A percentile compares a stretch with the other conserved stretches of the same genome.
phyloP scores from a whole-genome alignment of 2,113 vertebrate genomes.

The Cichladusa arquata region DNA sequence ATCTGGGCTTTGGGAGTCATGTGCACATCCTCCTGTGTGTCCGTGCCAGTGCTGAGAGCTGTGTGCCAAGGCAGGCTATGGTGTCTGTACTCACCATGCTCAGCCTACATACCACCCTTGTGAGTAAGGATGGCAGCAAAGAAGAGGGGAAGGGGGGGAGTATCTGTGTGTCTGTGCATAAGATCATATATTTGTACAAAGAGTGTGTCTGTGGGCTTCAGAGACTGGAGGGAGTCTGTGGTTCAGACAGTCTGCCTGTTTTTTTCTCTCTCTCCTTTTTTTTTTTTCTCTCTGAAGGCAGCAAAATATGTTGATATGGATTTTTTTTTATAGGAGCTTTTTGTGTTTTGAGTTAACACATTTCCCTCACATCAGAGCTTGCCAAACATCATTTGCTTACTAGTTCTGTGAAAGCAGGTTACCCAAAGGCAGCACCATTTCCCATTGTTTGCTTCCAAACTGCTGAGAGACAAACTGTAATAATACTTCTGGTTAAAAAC shows the following conservation, averaged over 20 bases:
- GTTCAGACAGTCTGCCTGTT: conserved; percentile 65
- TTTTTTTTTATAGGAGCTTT: conserved; percentile 7
- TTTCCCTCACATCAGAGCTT: conserved; percentile 3
- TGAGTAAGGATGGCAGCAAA: conserved; percentile 44
- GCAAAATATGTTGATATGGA: conserved; percentile 59
- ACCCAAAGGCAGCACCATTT: neutral
- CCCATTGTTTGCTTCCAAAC: neutral
- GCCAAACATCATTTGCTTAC: conserved; percentile 16
- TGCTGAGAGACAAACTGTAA: neutral
- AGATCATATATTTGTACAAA: conserved; percentile 61
- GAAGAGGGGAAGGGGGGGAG: neutral
- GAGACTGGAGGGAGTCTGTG: conserved; percentile 70
- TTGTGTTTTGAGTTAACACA: conserved; percentile 42
- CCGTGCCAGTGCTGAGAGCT: neutral
- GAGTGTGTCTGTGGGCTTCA: conserved; percentile 54
- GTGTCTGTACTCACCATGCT: conserved; percentile 3
- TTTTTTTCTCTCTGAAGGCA: conserved; percentile 8
- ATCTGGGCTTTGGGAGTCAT: neutral
- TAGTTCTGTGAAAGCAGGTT: conserved; percentile 17
- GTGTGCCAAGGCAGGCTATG: conserved; percentile 6
- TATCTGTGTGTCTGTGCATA: conserved; percentile 49
- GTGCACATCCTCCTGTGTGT: conserved; percentile 23
- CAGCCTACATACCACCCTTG: conserved; percentile 20
- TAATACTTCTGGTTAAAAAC: neutral
- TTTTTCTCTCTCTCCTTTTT: neutral